Base-by-base conservation (phyloP, 1,140 invertebrate genomes). In the Gryon sp. region DNA sequence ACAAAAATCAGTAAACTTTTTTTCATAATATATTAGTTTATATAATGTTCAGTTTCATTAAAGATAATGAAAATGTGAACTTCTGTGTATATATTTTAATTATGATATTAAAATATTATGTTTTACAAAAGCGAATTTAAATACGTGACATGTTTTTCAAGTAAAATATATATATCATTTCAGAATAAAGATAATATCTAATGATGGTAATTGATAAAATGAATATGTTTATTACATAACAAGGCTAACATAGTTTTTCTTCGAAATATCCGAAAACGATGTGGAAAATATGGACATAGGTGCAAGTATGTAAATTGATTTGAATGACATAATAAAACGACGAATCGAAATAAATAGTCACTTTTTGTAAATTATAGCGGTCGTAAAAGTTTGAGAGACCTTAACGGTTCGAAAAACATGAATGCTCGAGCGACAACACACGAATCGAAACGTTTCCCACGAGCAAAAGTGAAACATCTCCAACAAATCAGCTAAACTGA, bases 231-330 rank as follows among this genome's bases (percentile, higher is more conserved):
- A 4, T 24, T 24, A 7, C 22, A 24, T 24, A 24, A 24, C 7
- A 7, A 24, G 7, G 7, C 22, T 24, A 24, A 4, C 22, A 24
- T 24, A 24, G 30, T 34, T 60, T 46, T 52, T 60, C 48, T 8
- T 24, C 15, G 40, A 57, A 63, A 24, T 20, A 0, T 50, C 11
- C 1, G 38, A 32, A 41, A 59, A 59, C 45, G 16, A 65, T 14
- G 19, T 40, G 14, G 32, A n/a, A 63, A 57, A 57, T 57, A 30
- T 30, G 34, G 43, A 28, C 28, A 30, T 59, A 46, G 41, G 50
- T 57, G 40, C 30, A 22, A 52, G 50, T 55, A 59, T 65, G 60
- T 43, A 65, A 65, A 74, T 74, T 40, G 9, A 57, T 59, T 57
- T 22, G 19, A 26, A 4, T 65, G 60, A 74, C 52, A 65, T 52